Conservation (phyloP, 2,113 vertebrate species). For the Cephalopholis sonnerati region DNA sequence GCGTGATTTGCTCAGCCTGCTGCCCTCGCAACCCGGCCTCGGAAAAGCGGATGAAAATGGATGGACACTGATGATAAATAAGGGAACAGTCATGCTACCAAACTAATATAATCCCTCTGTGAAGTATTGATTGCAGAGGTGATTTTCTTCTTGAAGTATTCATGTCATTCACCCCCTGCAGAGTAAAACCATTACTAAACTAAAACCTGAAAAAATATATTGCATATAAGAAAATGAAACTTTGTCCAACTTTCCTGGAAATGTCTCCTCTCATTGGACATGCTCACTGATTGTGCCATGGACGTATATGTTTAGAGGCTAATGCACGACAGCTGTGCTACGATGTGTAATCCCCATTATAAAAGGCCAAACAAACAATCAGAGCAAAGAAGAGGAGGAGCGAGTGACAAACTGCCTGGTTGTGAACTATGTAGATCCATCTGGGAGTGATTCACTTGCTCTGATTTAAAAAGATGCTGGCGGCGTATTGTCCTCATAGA, state of each 20-base stretch:
- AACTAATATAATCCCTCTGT: background rate
- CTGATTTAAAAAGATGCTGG: constrained; percentile 42
- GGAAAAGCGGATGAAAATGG: too few species aligned
- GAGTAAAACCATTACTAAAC: background rate
- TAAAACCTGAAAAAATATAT: background rate
- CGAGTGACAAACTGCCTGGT: constrained; percentile 28
- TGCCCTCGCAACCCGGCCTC: too few species aligned
- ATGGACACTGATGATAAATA: too few species aligned
- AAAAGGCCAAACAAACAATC: constrained; percentile 57
- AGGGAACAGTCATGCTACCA: background rate
- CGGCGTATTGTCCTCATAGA: constrained; percentile 22
- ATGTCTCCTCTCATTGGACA: background rate
- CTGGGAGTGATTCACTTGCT: constrained; percentile 58
- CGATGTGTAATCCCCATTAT: constrained; percentile 12
- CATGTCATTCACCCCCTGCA: background rate
- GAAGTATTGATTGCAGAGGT: background rate
- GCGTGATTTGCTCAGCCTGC: too few species aligned
- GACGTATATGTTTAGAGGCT: constrained; percentile 13
- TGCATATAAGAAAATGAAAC: background rate
- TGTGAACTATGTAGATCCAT: constrained; percentile 41
- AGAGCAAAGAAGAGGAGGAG: constrained; percentile 37
- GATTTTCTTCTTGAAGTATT: background rate
- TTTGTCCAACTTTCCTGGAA: background rate
- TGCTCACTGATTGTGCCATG: background rate
- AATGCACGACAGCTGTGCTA: constrained; percentile 30